Conservation (phyloP, 2,888 invertebrate genomes). For the Cephonodes hylas region DNA sequence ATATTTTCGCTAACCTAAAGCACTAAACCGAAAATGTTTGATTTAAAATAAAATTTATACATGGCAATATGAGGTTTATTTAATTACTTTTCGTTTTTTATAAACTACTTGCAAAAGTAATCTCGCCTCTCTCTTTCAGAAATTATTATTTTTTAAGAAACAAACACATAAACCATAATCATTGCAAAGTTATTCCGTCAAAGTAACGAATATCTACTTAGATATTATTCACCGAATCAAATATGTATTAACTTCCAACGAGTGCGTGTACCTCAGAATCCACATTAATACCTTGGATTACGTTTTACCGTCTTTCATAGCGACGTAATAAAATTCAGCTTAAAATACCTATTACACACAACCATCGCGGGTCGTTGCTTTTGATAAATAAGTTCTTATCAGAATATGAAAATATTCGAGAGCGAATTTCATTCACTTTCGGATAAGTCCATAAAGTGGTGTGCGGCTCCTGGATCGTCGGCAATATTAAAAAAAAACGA, state of each 20-base stretch:
- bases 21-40: too few species aligned
- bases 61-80: too few species aligned
- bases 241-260: slow-evolving; percentile 45
- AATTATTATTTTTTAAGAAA: too few species aligned
- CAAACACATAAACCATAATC: slow-evolving; percentile 7
- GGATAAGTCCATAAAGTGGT: slow-evolving; percentile 23
- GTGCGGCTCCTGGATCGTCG: slow-evolving; percentile 5
- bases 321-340: slow-evolving; percentile 80
- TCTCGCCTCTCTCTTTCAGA: too few species aligned
- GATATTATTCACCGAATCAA: slow-evolving; percentile 20
- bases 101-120: too few species aligned
- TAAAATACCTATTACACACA: slow-evolving; percentile 60
- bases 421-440: slow-evolving; percentile 27
- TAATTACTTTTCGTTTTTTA: too few species aligned
- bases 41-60: too few species aligned
- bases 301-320: slow-evolving; percentile 74
- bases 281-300: slow-evolving; percentile 73
- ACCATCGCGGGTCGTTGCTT: slow-evolving; percentile 40
- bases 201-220: slow-evolving; percentile 22
- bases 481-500: slow-evolving; percentile 17
- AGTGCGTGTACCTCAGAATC: slow-evolving; percentile 52
- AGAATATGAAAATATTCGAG: slow-evolving; percentile 39
- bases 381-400: slow-evolving; percentile 44
- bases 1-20: not conserved
- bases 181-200: slow-evolving; percentile 16